A percentile compares a stretch with the other conserved stretches of the same genome.
These are phyloP conservation scores for Allolobophora icterica DNA, from an alignment of 2,888 invertebrate genomes.

Conservation along the genomic window DNA sequence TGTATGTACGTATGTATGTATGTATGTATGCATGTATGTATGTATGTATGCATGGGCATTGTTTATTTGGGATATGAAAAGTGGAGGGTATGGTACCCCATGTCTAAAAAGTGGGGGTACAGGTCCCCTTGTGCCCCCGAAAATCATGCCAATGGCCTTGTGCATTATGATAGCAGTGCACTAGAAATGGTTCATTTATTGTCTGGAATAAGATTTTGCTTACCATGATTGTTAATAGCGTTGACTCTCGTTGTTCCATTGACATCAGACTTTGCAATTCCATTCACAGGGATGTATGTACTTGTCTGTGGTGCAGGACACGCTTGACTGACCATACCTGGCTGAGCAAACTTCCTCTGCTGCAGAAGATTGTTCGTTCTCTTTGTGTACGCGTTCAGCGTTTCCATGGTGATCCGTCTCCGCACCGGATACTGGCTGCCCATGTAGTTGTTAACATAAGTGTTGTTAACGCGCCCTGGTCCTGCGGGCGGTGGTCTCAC, in stretches of 20 bases:
- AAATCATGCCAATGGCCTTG: too few species aligned
- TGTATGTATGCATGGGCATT: too few species aligned
- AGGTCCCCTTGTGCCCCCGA: too few species aligned
- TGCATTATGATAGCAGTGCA: too few species aligned
- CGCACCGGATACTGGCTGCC: not conserved
- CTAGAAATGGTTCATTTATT: too few species aligned
- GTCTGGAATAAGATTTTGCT: not conserved
- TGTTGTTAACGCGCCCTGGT: not conserved
- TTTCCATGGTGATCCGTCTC: conserved; percentile 21
- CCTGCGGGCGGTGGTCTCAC: not conserved
- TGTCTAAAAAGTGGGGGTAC: too few species aligned
- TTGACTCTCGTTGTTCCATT: not conserved
- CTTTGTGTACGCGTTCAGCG: conserved; percentile 18
- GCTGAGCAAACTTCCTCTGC: not conserved
- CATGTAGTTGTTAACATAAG: conserved; percentile 31
- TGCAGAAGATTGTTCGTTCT: not conserved
- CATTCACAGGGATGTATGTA: not conserved
- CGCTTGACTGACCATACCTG: not conserved
- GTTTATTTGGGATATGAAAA: too few species aligned
- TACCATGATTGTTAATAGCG: not conserved
- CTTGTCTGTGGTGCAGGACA: not conserved
- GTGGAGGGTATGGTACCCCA: too few species aligned
- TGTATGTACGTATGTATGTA: too few species aligned
- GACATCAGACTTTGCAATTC: not conserved
- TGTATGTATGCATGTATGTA: too few species aligned